phyloP scores from a whole-genome alignment of 2,888 invertebrate species.

The Lucinisca nassula region DNA sequence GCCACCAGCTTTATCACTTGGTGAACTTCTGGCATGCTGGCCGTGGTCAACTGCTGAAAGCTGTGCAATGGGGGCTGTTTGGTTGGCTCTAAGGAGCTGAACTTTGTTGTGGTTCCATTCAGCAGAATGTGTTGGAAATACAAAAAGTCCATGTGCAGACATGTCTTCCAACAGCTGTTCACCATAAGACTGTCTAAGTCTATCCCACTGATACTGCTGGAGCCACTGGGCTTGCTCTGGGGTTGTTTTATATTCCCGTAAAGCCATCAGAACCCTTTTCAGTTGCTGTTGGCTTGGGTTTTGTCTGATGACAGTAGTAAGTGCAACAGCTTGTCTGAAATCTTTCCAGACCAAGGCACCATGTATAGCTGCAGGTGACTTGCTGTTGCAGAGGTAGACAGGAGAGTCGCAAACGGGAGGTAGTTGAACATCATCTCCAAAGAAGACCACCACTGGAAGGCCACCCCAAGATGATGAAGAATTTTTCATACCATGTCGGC shows the following conservation, averaged over 20 bases:
- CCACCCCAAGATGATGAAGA: conserved; percentile 49
- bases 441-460: conserved; percentile 57
- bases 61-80: conserved; percentile 44
- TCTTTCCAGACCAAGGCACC: conserved; percentile 59
- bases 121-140: conserved; percentile 51
- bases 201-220: conserved; percentile 52
- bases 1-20: conserved; percentile 31
- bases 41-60: conserved; percentile 6
- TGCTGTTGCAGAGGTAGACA: conserved; percentile 42
- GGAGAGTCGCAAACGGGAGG: conserved; percentile 60
- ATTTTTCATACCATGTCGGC: conserved; percentile 42
- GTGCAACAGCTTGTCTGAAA: conserved; percentile 41
- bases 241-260: conserved; percentile 25
- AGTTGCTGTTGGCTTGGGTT: conserved; percentile 5
- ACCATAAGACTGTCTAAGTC: conserved; percentile 35
- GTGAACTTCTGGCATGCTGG: conserved; percentile 20
- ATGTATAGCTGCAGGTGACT: conserved; percentile 59
- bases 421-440: conserved; percentile 61
- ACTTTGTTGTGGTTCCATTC: conserved; percentile 60
- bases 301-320: conserved; percentile 55
- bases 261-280: background rate
- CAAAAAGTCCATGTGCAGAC: conserved; percentile 51
- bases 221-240: conserved; percentile 51
- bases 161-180: conserved; percentile 29
- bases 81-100: conserved; percentile 35